Conservation (phyloP, 2,797 vertebrate genomes). For the Notolepis coatsorum region DNA sequence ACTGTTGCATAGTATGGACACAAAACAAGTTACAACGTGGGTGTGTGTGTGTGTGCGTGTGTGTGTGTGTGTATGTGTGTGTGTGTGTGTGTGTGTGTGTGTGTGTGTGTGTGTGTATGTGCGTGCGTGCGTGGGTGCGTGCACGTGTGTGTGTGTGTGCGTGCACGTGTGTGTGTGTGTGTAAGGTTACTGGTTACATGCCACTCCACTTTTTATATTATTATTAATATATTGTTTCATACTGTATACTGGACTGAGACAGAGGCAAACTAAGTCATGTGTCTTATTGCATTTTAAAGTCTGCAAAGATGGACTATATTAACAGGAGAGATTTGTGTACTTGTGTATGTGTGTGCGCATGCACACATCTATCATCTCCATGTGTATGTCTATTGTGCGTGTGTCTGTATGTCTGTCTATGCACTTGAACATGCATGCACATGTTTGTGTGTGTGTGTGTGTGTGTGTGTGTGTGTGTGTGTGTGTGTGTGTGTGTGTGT, state of each 20-base stretch:
- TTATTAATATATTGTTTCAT: too few species aligned
- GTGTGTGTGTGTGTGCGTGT: neutral
- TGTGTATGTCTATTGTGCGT: neutral
- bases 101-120: neutral
- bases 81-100: neutral
- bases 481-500: neutral
- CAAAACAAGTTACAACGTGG: neutral
- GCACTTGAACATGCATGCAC: neutral
- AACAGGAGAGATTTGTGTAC: too few species aligned
- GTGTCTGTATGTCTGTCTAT: too few species aligned
- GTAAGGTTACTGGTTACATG: neutral
- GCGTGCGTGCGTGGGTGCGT: neutral
- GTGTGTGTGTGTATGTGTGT: neutral
- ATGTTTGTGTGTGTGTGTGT: too few species aligned
- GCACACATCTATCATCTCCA: too few species aligned
- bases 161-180: neutral
- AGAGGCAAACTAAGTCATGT: too few species aligned
- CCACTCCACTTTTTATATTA: too few species aligned
- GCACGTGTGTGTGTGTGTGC: neutral
- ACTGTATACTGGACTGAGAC: too few species aligned
- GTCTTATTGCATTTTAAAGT: too few species aligned
- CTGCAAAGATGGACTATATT: too few species aligned
- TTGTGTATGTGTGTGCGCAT: neutral
- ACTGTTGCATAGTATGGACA: neutral
- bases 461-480: neutral